These are phyloP conservation scores for Tenthredo mesomela DNA, from an alignment of 2,888 invertebrate species.

Conservation along the genomic window DNA sequence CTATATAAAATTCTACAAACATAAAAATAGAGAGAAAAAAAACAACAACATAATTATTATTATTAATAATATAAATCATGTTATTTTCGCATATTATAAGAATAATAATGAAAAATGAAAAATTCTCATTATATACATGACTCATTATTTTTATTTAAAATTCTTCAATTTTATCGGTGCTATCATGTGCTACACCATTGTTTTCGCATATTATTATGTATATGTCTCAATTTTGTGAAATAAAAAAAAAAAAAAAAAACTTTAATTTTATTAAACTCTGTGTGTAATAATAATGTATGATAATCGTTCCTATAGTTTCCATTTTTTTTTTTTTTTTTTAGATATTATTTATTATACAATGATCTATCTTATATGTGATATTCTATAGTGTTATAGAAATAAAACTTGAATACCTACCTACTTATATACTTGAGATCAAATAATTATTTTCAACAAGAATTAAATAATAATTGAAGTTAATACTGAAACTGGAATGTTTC, in stretches of 20 bases:
- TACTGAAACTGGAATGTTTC: not conserved
- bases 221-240: conserved; percentile 74
- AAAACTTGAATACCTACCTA: not conserved
- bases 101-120: not conserved
- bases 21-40: not conserved
- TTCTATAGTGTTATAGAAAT: not conserved
- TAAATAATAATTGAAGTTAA: not conserved
- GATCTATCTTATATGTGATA: not conserved
- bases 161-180: conserved; percentile 70
- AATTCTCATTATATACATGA: not conserved
- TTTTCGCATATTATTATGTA: conserved; percentile 74
- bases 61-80: conserved; percentile 52
- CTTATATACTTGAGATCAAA: not conserved
- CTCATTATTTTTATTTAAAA: conserved; percentile 45
- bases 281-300: not conserved
- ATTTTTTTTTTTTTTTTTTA: not conserved
- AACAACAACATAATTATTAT: conserved; percentile 55
- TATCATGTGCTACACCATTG: conserved; percentile 69
- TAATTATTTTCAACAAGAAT: not conserved
- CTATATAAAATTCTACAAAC: not conserved
- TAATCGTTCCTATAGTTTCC: not conserved
- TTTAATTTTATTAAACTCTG: conserved; percentile 71
- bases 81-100: conserved; percentile 56
- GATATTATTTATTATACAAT: not conserved
- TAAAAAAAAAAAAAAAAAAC: conserved; percentile 75